Conservation (phyloP, 2,888 invertebrate species). For the Muschampia plurimacula region DNA sequence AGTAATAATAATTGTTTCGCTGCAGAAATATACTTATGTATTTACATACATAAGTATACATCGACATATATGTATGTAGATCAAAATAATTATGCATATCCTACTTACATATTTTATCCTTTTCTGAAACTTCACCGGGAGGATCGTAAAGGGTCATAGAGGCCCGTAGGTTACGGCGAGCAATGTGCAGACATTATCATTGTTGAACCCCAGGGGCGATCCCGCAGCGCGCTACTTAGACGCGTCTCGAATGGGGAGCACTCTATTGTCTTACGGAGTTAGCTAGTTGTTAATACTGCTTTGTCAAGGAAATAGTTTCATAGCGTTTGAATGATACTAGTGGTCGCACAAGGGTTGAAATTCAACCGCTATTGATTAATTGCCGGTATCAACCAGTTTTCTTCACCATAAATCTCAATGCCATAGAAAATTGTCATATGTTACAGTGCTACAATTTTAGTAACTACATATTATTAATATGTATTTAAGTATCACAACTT, state of each 20-base stretch:
- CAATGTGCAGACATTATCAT: conserved; percentile 8
- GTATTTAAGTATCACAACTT: too few species aligned
- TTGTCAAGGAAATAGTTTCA: too few species aligned
- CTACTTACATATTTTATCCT: not conserved
- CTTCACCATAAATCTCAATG: too few species aligned
- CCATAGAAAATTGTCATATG: too few species aligned
- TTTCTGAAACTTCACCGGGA: not conserved
- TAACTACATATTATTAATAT: too few species aligned
- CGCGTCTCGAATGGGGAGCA: not conserved
- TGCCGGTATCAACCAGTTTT: too few species aligned
- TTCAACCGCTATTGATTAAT: too few species aligned
- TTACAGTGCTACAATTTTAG: too few species aligned
- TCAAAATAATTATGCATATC: not conserved
- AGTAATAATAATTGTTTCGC: too few species aligned
- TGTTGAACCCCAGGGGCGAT: conserved; percentile 3
- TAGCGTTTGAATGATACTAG: too few species aligned
- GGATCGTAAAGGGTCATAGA: not conserved
- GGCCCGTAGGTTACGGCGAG: not conserved
- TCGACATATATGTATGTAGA: not conserved
- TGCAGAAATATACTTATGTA: too few species aligned
- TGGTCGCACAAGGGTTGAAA: too few species aligned
- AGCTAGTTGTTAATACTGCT: not conserved
- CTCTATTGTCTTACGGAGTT: not conserved
- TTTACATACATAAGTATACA: not conserved
- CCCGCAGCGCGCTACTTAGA: not conserved